These are phyloP conservation scores for Sphinx pinastri DNA, from an alignment of 2,888 invertebrate genomes.

Conservation along the genomic window DNA sequence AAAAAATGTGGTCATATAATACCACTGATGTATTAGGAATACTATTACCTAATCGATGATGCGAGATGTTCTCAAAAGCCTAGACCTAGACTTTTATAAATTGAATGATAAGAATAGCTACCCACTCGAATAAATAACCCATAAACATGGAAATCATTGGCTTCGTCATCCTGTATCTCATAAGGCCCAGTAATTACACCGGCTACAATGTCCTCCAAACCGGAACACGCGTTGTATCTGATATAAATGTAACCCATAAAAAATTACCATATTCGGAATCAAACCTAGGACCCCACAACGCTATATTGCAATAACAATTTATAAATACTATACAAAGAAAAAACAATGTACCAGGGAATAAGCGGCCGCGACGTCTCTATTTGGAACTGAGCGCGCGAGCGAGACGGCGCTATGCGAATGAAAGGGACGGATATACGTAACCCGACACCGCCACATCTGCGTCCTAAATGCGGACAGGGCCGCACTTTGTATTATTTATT, in stretches of 20 bases:
- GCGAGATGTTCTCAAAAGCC: too few relatives aligned
- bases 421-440: conserved; percentile 60
- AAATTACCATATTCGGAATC: not conserved
- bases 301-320: not conserved
- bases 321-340: conserved; percentile 21
- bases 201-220: too few relatives aligned
- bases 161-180: too few relatives aligned
- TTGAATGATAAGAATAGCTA: too few relatives aligned
- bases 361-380: conserved; percentile 40
- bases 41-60: too few relatives aligned
- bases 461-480: conserved; percentile 71
- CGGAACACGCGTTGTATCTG: too few relatives aligned
- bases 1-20: too few relatives aligned
- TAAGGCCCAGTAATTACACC: too few relatives aligned
- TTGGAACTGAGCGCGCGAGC: conserved; percentile 47
- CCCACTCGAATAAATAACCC: too few relatives aligned
- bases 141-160: too few relatives aligned
- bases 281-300: not conserved
- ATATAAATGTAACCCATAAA: not conserved
- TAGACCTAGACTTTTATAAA: too few relatives aligned
- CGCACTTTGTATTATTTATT: conserved; percentile 55
- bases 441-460: conserved; percentile 76
- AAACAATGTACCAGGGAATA: conserved; percentile 16
- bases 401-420: conserved; percentile 47
- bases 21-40: too few relatives aligned